A percentile compares a stretch with the other conserved stretches of the same genome.
These are phyloP conservation scores for Siphamia tubifer DNA, from an alignment of 2,113 vertebrate species.

Conservation along the genomic window DNA sequence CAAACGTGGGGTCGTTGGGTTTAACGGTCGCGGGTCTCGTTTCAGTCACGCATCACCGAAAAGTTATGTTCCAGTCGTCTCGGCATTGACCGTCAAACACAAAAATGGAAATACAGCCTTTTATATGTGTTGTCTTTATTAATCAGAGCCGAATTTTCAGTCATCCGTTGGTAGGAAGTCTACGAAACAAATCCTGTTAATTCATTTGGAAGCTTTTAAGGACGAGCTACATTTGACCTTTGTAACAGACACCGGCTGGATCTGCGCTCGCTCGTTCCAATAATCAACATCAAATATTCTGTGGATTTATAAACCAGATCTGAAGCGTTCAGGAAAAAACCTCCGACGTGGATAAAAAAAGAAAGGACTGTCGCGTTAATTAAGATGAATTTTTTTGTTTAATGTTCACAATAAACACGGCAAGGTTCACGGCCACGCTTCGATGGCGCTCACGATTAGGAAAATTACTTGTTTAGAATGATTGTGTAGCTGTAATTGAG, in stretches of 20 bases:
- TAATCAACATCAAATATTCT: neutral
- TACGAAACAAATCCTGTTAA: neutral
- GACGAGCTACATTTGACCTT: neutral
- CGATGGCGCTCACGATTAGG: neutral
- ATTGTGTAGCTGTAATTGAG: conserved; percentile 32
- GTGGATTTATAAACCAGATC: neutral
- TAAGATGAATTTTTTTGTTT: conserved; percentile 39
- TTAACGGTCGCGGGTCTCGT: neutral
- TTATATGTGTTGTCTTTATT: neutral
- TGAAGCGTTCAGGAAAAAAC: conserved; percentile 23
- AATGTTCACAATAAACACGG: conserved; percentile 4
- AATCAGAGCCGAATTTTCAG: neutral
- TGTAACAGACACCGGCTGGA: conserved; percentile 4
- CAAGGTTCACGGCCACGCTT: conserved; percentile 4
- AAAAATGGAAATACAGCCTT: neutral
- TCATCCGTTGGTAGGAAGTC: neutral
- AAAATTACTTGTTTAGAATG: conserved; percentile 50
- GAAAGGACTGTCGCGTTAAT: conserved; percentile 15
- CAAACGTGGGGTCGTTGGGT: conserved; percentile 4
- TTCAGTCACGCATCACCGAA: neutral
- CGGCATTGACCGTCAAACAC: neutral
- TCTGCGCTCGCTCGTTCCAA: conserved; percentile 1
- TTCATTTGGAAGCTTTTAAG: neutral
- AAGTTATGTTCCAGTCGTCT: neutral
- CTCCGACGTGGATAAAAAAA: conserved; percentile 12